Conservation (phyloP, 2,113 vertebrate species). For the Grammomys surdaster region DNA sequence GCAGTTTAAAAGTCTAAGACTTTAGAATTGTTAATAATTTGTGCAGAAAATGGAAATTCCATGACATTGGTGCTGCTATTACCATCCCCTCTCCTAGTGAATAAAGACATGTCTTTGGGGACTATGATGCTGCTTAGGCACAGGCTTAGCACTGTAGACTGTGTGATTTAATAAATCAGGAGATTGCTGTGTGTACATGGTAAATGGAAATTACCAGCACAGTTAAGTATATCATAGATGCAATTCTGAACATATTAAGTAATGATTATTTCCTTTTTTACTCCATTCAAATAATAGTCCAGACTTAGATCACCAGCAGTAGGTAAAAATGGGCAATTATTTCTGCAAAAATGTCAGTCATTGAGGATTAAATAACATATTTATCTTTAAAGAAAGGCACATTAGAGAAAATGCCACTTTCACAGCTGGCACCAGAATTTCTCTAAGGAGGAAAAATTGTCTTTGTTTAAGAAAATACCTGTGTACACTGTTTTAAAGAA, state of each 20-base stretch:
- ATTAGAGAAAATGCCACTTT: slow-evolving; percentile 21
- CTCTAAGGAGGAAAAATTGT: not conserved
- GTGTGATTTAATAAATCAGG: not conserved
- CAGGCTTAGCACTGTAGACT: not conserved
- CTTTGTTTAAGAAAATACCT: slow-evolving; percentile 64
- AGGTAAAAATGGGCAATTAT: slow-evolving; percentile 51
- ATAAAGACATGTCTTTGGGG: not conserved
- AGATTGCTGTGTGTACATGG: not conserved
- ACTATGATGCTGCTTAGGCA: not conserved
- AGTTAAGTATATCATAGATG: not conserved
- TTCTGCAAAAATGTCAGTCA: slow-evolving; percentile 30
- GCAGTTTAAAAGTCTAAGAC: not conserved
- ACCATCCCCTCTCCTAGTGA: not conserved
- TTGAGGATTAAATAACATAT: slow-evolving; percentile 64
- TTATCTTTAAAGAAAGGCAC: slow-evolving; percentile 53
- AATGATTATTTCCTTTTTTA: slow-evolving; percentile 52
- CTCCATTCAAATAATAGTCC: slow-evolving; percentile 60
- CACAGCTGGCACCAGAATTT: slow-evolving; percentile 49
- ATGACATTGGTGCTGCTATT: not conserved
- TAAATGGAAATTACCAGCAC: slow-evolving; percentile 7
- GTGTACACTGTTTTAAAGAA: not conserved
- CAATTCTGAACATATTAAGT: not conserved
- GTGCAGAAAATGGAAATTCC: not conserved
- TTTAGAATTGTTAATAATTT: not conserved
- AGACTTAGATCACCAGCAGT: slow-evolving; percentile 7